A percentile compares a stretch with the other conserved stretches of the same genome.
phyloP scores from a whole-genome alignment of 2,113 vertebrate species.

The Gasterosteus aculeatus region DNA sequence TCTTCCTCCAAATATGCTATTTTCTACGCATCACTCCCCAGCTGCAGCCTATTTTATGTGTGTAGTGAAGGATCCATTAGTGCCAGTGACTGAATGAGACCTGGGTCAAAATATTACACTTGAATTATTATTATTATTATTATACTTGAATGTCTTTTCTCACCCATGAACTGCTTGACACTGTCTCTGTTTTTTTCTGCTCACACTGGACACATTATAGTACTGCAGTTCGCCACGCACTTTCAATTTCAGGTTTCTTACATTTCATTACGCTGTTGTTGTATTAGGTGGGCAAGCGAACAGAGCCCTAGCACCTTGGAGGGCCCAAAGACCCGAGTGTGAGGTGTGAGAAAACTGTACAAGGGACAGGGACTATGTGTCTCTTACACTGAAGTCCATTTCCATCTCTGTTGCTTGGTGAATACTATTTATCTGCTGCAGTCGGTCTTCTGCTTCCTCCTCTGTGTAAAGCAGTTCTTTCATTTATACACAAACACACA shows the following conservation, averaged over 20 bases:
- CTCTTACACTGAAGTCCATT: neutral
- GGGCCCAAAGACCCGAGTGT: neutral
- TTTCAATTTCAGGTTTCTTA: neutral
- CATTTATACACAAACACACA: neutral
- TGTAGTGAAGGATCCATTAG: slow-evolving; percentile 58
- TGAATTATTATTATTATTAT: no score
- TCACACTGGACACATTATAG: neutral
- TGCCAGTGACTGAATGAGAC: slow-evolving; percentile 40
- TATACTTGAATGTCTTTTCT: neutral
- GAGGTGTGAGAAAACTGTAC: neutral
- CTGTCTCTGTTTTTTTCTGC: neutral
- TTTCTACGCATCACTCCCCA: slow-evolving; percentile 20
- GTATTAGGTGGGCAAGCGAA: neutral
- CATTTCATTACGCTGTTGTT: neutral
- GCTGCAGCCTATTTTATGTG: slow-evolving; percentile 58
- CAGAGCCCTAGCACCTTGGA: neutral
- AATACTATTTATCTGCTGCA: neutral
- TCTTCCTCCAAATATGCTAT: neutral
- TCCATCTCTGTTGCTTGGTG: neutral
- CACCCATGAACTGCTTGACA: neutral
- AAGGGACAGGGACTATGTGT: neutral
- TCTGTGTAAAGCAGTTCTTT: slow-evolving; percentile 5
- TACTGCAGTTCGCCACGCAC: neutral
- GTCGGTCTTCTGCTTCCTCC: neutral
- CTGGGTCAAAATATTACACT: slow-evolving; percentile 21